Percentiles rank a stretch among this genome's conserved stretches.
Conservation (phyloP, 1,140 invertebrate genomes). For the Bicyclus anynana region DNA sequence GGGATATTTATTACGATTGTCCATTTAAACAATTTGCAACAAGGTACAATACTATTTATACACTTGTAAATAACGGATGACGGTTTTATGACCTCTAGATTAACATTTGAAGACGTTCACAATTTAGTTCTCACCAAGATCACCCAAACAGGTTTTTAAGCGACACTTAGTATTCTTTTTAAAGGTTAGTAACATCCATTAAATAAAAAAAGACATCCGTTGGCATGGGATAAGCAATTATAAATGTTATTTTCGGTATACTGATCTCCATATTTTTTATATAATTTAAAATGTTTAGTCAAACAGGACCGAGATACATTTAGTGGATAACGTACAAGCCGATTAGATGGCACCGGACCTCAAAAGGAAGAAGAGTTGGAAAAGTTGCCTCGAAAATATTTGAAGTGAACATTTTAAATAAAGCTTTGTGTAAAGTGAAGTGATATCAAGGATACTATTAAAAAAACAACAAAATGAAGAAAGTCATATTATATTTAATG, state of each 20-base stretch:
- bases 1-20: too few species aligned
- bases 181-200: not conserved
- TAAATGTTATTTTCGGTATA: not conserved
- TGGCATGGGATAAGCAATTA: not conserved
- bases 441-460: not conserved
- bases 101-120: not conserved
- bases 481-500: not conserved
- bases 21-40: too few species aligned
- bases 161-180: not conserved
- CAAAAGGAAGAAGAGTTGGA: not conserved
- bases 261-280: slow-evolving; percentile 1
- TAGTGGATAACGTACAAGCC: not conserved
- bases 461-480: not conserved
- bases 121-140: slow-evolving; percentile 1
- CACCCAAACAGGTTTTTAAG: not conserved
- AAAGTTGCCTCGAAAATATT: not conserved
- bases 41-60: too few species aligned
- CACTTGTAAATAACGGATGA: not conserved
- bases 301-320: not conserved
- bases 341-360: not conserved
- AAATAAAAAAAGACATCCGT: slow-evolving; percentile 1
- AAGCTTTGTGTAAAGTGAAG: not conserved
- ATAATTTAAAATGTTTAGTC: not conserved
- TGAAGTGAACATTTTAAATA: not conserved
- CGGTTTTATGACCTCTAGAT: slow-evolving; percentile 1